Base-by-base conservation (phyloP, 2,888 invertebrate genomes). In the Cheilosia grossa region DNA sequence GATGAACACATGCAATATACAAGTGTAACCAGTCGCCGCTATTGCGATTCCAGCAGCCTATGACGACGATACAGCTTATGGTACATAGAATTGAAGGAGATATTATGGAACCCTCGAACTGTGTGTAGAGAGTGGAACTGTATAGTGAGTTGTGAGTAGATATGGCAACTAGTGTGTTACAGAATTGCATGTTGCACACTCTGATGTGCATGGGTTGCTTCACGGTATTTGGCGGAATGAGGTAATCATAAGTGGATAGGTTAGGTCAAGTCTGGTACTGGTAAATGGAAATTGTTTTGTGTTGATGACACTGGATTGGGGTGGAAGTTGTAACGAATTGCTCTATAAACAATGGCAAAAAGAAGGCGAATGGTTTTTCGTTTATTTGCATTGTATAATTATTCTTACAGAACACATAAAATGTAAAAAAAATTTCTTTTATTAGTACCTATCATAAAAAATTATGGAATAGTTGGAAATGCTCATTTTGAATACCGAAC, bases 221-320 rank as follows among this genome's bases (percentile, higher is more conserved):
- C 56, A 56, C 61, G 42, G 17, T 58, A 40, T 61, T 10, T 49
- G 2, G 19, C 42, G 54, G 47, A 15, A 59, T 72, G 54, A 61
- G 64, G 66, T 61, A 54, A 69, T 64, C 53, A 44, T 44, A 82
- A 72, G 77, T 77, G 82, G 77, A 72, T 77, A 13, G 21, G 37
- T 13, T 17, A 75, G 70, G 59, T 70, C 70, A 82, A 64, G 64
- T 59, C 58, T 59, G 66, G 64, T 66, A 56, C 40, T 56, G 61
- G 49, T 56, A 70, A 78, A 70, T 30, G 61, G 27, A 70, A 70
- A 75, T 13, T 49, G 40, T 74, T 56, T 21, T 56, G 27, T 66
- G 17, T 49, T 59, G 10, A 10, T 10, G 33, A 33, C 33, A 33
- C 33, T 0, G 10, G 10, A 33, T 10, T 37, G 1, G 3, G 10